Base-by-base conservation (phyloP, 2,888 invertebrate genomes). In the Alcis repandata region DNA sequence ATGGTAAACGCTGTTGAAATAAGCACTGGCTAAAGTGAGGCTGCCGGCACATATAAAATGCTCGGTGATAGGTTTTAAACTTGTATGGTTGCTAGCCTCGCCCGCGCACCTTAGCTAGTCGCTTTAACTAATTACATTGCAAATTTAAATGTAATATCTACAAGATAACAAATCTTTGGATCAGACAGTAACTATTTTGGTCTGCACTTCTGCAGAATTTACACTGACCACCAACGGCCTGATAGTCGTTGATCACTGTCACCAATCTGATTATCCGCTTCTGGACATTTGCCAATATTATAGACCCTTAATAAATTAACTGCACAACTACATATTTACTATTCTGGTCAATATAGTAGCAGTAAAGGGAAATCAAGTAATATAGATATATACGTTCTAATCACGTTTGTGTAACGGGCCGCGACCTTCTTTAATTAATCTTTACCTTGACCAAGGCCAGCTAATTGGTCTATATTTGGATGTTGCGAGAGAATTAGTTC, bases 381-480 rank as follows among this genome's bases (percentile, higher is more conserved):
- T 51, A 54, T 59, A 59, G 27, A 51, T 62, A 43, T 51, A 54
- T 59, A 59, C 38, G 56, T 62, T 56, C 49, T 57, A 66, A 62
- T 67, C 19, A 59, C 51, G 61, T 43, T 41, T 45, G 19, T 45
- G 45, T 45, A 33, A 40, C 45, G 22, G 56, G n/a, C n/a, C 57
- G 51, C 67, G 73, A 69, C 71, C 73, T 71, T 60, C 56, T 57
- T 66, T 68, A 67, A 73, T 70, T 67, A 63, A 65, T 63, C 56
- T 56, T 20, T 61, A 60, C 49, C 63, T 60, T 59, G 64, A 64
- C 60, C 70, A 70, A 66, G 70, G 70, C 66, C 58, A 33, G 20
- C 40, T 54, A 68, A 71, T 69, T 65, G 59, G 59, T 68, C 59
- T 68, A 54, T 63, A 59, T 63, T 68, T 33, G 62, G 46, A 51